Evolutionary conservation across 2,888 invertebrate species (phyloP), one percentile per base, ranked within the genome.

Genomic region (Parnassius glacialis): DNA sequence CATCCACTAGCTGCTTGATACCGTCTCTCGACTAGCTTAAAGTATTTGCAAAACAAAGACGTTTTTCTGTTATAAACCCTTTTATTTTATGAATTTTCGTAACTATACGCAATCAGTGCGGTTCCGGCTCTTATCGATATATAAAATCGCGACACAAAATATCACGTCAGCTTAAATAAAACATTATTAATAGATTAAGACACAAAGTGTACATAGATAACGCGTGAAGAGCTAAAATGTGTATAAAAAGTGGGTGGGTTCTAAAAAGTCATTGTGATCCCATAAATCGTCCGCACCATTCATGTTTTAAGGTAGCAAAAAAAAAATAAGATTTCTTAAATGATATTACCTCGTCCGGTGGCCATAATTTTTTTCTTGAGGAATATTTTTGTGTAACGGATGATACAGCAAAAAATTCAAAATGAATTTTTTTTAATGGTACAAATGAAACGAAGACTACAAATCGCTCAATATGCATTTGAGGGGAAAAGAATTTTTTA

Each of bases 101-200:
- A 55, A n/a, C 52, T 61, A 52, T 61, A 51, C 56, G 56, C 56
- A 34, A 52, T 16, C 16, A 41, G 51, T 61, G 55, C 56, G 56
- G 60, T 61, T 56, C 51, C 55, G 69, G 74, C 73, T 71, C 73
- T 78, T 82, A 84, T 86, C 85, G 81, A 81, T 80, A 75, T 78
- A 78, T 74, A 75, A 74, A 79, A 80, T 80, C 80, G 65, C 66
- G 70, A 73, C 75, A 84, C 78, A 84, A 74, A 83, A 83, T 78
- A 81, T 81, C 81, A 76, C 78, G 76, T 77, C 79, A 76, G 75
- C 81, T 84, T 84, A 87, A 87, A 87, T 82, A 84, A 86, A 83
- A 85, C 88, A 81, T 89, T 87, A 88, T 88, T 89, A 90, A 89
- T 90, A 87, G 89, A 90, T 90, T 87, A 85, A 90, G 88, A 88